Conservation (phyloP, 35 echinoderm and acorn worm genomes). For the Patiria miniata region DNA sequence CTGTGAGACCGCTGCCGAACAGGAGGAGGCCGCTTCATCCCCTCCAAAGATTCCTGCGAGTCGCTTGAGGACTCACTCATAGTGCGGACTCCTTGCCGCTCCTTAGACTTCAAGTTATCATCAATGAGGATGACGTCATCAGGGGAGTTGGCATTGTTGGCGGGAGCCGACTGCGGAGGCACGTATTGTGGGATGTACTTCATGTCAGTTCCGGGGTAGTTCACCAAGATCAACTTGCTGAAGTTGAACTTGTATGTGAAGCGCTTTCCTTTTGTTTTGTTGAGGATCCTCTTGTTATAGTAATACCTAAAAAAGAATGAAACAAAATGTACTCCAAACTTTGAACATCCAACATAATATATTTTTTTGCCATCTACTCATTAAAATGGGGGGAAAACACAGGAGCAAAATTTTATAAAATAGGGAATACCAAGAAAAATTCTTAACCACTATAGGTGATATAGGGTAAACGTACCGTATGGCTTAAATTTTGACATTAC, state of each 20-base stretch:
- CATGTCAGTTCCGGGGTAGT: conserved; percentile 89
- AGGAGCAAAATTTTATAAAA: not conserved
- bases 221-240: conserved; percentile 95
- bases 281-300: conserved; percentile 96
- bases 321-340: not conserved
- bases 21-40: conserved; percentile 35
- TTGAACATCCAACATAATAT: not conserved
- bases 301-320: conserved; percentile 82
- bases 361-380: no score
- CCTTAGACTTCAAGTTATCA: conserved; percentile 51
- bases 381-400: not conserved
- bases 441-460: not conserved
- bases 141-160: conserved; percentile 41
- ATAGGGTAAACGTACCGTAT: no score
- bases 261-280: conserved; percentile 97
- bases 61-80: conserved; percentile 78
- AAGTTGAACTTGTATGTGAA: conserved; percentile 99
- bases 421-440: not conserved
- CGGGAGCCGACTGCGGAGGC: conserved; percentile 42
- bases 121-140: conserved; percentile 50
- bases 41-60: conserved; percentile 76
- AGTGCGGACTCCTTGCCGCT: conserved; percentile 53
- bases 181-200: conserved; percentile 80
- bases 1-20: conserved; percentile 82
- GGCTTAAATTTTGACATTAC: no score